phyloP scores from a whole-genome alignment of 2,113 vertebrate genomes.

The Calonectris borealis region DNA sequence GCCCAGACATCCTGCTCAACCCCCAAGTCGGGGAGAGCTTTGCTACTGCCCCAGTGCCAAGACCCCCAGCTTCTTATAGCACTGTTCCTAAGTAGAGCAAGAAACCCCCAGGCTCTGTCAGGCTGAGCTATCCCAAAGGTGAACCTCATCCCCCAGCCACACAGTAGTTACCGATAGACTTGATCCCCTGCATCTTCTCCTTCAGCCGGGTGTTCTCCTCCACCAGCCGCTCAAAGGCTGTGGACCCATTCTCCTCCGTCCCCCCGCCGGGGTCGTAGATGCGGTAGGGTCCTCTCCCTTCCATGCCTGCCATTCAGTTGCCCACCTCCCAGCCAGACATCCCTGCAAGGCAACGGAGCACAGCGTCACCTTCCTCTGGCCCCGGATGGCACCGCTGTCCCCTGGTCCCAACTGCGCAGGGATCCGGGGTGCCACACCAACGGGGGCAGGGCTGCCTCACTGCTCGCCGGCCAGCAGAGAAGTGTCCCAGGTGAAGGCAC shows the following conservation, averaged over 20 bases:
- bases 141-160: neutral
- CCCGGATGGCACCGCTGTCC: rapidly evolving
- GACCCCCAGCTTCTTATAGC: neutral
- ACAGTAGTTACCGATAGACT: constrained; percentile 85
- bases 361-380: neutral
- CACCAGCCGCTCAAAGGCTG: constrained; percentile 86
- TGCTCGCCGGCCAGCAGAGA: neutral
- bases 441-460: neutral
- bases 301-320: constrained; percentile 79
- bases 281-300: constrained; percentile 92
- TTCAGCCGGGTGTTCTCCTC: constrained; percentile 89
- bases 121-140: neutral
- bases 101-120: neutral
- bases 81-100: neutral
- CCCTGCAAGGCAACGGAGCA: constrained; percentile 65
- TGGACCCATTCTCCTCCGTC: constrained; percentile 78
- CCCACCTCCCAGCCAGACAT: constrained; percentile 30
- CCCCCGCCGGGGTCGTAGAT: constrained; percentile 95
- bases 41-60: neutral
- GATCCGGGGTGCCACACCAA: neutral
- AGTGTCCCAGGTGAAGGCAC: neutral
- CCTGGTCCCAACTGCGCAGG: rapidly evolving
- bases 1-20: neutral
- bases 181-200: constrained; percentile 95
- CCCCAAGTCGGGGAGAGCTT: neutral